phyloP scores from a whole-genome alignment of 2,113 vertebrate genomes.

The Phrynosoma platyrhinos region DNA sequence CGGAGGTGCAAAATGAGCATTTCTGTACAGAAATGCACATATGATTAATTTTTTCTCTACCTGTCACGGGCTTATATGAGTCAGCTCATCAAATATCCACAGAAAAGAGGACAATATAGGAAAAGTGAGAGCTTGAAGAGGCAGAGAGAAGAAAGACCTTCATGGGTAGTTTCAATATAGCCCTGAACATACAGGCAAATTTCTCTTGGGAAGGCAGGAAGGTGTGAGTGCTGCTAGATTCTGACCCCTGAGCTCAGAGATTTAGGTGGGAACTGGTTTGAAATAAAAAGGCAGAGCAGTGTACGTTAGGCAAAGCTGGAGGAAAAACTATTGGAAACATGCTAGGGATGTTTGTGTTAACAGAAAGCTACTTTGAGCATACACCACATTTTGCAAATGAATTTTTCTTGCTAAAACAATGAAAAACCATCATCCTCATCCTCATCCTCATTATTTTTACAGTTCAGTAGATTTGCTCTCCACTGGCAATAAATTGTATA shows the following conservation, averaged over 20 bases:
- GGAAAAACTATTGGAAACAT: background rate
- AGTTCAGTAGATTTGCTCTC: background rate
- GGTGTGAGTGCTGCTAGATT: background rate
- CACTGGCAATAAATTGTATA: slow-evolving; percentile 27
- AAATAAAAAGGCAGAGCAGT: background rate
- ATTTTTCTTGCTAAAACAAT: slow-evolving; percentile 26
- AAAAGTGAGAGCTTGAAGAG: background rate
- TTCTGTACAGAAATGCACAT: too few species aligned
- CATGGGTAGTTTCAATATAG: background rate
- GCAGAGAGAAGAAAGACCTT: background rate
- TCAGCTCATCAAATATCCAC: background rate
- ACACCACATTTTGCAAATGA: slow-evolving; percentile 40
- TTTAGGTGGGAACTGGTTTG: background rate
- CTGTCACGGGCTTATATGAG: background rate
- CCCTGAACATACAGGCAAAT: background rate
- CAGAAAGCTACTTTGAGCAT: slow-evolving; percentile 28
- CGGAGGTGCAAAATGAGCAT: too few species aligned
- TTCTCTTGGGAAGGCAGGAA: background rate
- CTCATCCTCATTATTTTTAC: too few species aligned
- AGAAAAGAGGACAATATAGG: background rate
- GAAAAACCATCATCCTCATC: background rate
- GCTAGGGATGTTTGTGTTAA: slow-evolving; percentile 16
- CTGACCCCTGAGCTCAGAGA: background rate
- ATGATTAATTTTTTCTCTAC: too few species aligned
- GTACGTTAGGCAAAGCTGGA: background rate